Base-by-base conservation (phyloP, 2,888 invertebrate genomes). In the Dorcus parallelipipedus region DNA sequence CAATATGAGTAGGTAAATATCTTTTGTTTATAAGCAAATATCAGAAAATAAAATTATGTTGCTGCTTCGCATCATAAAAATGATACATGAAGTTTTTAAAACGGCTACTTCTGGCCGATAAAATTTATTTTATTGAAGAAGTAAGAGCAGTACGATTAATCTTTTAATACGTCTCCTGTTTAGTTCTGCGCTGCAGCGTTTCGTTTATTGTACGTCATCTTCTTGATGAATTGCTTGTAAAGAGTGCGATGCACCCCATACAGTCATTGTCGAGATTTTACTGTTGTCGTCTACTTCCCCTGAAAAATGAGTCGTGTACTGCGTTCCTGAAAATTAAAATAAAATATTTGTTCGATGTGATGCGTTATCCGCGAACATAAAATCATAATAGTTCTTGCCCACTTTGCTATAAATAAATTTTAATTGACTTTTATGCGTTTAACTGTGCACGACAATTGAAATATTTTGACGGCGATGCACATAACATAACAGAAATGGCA, bases 61-160 rank as follows among this genome's bases (percentile, higher is more conserved):
- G 26, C 26, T 33, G 26, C 6, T 52, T 49, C 42, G 43, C 49
- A 43, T 56, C 56, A 43, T 65, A 63, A 63, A 65, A 65, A 63
- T 65, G 61, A 65, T 61, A 61, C 59, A 65, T 58, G 53, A 60
- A 55, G 52, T 54, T 56, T 14, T 52, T 59, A 58, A 56, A 58
- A 54, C 54, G 45, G 26, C 45, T 41, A 33, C 45, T 41, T 17
- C 33, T 17, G 33, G 48, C 60, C 58, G 51, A 56, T 49, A 54
- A 56, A 56, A 54, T 55, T 58, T 58, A 52, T 58, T 58, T 53
- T 58, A 58, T 58, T 58, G 52, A 54, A 53, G 49, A 51, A 33
- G 38, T 52, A 52, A 39, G 56, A 20, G 56, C 55, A 55, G 50
- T 50, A 56, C 61, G 49, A 50, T 61, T 61, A 61, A 61, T 61